phyloP scores from a whole-genome alignment of 2,888 invertebrate species.

The Caenorhabditis zanzibari region DNA sequence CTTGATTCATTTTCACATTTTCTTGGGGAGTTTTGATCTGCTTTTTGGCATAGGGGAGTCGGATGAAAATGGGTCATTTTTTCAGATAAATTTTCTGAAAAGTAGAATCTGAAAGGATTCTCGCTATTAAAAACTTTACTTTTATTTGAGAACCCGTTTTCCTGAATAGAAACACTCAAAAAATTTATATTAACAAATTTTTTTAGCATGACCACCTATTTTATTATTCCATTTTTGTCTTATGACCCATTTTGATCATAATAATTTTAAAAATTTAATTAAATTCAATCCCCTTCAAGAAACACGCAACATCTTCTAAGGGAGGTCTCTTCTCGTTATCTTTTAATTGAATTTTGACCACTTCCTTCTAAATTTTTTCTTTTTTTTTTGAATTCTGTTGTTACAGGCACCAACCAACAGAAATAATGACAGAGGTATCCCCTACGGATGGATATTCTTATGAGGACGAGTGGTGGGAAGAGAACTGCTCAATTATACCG shows the following conservation, averaged over 20 bases:
- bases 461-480: conserved; percentile 76
- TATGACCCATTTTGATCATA: no score
- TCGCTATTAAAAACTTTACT: no score
- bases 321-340: conserved; percentile 5
- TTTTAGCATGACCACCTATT: no score
- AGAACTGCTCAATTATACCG: conserved; percentile 77
- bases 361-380: background rate
- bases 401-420: background rate
- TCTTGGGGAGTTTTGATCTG: conserved; percentile 11
- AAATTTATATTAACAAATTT: no score
- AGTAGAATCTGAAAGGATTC: no score
- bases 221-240: no score
- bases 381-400: conserved; percentile 1
- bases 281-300: background rate
- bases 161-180: no score
- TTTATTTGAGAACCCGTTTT: no score
- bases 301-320: conserved; percentile 9
- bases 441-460: conserved; percentile 37
- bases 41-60: background rate
- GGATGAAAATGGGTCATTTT: background rate
- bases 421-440: background rate
- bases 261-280: conserved; percentile 3
- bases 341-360: conserved; percentile 24
- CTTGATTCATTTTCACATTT: background rate
- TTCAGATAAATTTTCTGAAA: no score